These are phyloP conservation scores for Parapristionchus giblindavisi DNA, from an alignment of 2,888 invertebrate species.

Conservation along the genomic window DNA sequence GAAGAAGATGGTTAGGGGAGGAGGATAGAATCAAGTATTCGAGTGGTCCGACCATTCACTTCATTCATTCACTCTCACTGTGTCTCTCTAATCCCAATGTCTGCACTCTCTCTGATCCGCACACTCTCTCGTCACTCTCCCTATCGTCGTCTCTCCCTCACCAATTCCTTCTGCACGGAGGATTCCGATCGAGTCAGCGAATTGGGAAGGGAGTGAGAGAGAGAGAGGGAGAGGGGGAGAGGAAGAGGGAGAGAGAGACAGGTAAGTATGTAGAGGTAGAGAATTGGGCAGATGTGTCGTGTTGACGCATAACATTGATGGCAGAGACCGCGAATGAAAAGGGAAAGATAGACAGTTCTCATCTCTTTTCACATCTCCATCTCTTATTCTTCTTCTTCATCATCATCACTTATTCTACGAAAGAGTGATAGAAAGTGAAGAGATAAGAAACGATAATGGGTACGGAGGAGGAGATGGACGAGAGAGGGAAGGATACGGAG, in stretches of 20 bases:
- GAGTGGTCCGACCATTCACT: conserved; percentile 13
- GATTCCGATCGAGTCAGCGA: conserved; percentile 2
- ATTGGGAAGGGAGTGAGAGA: background rate
- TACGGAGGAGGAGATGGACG: too few species aligned
- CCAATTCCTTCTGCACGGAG: background rate
- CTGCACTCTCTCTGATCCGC: conserved; percentile 30
- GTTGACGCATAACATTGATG: too few species aligned
- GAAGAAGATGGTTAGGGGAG: background rate
- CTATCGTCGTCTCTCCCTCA: background rate
- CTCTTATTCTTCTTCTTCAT: too few species aligned
- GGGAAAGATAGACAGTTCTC: too few species aligned
- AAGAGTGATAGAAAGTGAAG: too few species aligned
- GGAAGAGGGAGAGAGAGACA: background rate
- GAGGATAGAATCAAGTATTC: conserved; percentile 32
- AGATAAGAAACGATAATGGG: too few species aligned
- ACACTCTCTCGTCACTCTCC: conserved; percentile 18
- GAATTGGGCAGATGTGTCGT: background rate
- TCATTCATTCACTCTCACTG: conserved; percentile 6
- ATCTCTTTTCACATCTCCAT: too few species aligned
- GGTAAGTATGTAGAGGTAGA: too few species aligned
- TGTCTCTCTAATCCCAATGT: conserved; percentile 16
- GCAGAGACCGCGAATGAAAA: too few species aligned
- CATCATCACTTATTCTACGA: too few species aligned
- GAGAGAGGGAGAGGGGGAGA: conserved; percentile 19
- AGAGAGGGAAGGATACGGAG: too few species aligned